Evolutionary conservation across 2,797 vertebrate genomes (phyloP), one percentile per base, ranked within the genome.

Genomic region (Danio choprae): DNA sequence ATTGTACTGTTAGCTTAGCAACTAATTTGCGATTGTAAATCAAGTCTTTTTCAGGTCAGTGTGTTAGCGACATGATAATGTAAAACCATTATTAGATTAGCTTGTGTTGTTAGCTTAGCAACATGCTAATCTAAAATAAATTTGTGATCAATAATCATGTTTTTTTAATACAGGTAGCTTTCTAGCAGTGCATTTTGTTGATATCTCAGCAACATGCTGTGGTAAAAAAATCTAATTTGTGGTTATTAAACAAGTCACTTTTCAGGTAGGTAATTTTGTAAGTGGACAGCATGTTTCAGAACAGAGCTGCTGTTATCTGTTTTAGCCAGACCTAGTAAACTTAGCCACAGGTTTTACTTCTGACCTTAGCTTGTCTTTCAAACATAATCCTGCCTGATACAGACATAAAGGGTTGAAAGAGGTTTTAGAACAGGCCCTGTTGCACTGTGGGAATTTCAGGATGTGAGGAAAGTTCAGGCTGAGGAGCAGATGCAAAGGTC

Each of bases 301-400:
- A 56, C 11, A 53, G 4, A 8, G 20, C 3, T 2, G 5, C 11
- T 7, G 36, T 67, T 65, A 77, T 56, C 48, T 13, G 15, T 29
- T 46, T 65, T 65, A 29, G 29, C 15, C 40, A 58, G 41, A 9
- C 50, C 41, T 55, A 18, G 12, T 41, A 43, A 69, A 69, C 44
- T 58, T 77, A 62, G 71, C 20, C 1, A 70, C 82, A 82, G 51
- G 55, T 81, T 84, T 88, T 70, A 60, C 68, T 79, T 84, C 64
- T 89, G 86, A 87, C 86, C 82, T 79, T 16, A 56, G 15, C 22
- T 36, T n/a, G 22, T 16, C 53, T 41, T 46, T 72, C 22, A 58
- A 13, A 36, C 16, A 70, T 58, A 65, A n/a, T 55, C 64, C 29
- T 29, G 38, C 65, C 43, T 50, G 38, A 60, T 13, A 51, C 48